Evolutionary conservation across 2,888 invertebrate species (phyloP).

Genomic region (Dendrolimus pini): DNA sequence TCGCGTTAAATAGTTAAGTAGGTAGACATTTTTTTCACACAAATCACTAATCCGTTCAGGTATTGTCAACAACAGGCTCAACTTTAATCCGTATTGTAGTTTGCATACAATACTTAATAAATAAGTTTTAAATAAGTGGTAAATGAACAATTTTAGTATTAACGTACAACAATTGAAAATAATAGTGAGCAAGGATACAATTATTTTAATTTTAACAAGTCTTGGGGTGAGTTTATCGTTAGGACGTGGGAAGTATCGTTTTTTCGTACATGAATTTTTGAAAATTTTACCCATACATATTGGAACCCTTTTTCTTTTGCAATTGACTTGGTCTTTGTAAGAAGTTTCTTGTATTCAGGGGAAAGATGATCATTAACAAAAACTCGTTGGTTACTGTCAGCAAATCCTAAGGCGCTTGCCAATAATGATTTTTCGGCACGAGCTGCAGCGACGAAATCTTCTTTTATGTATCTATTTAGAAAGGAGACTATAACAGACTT

Average conservation of each 20-base stretch:
- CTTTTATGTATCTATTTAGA: neutral
- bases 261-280: constrained; percentile 11
- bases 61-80: no score
- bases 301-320: constrained; percentile 7
- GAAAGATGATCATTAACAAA: constrained; percentile 6
- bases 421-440: neutral
- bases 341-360: no score
- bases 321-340: constrained; percentile 5
- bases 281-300: constrained; percentile 9
- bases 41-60: no score
- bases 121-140: no score
- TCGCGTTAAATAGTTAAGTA: no score
- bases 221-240: neutral
- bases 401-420: neutral
- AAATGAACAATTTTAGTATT: no score
- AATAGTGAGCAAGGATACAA: no score
- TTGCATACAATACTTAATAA: no score
- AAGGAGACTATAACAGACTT: neutral
- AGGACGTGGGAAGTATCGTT: constrained; percentile 7
- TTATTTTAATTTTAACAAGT: no score
- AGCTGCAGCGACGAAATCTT: neutral
- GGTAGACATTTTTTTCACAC: no score
- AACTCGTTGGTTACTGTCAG: neutral
- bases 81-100: no score
- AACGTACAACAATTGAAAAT: no score